Conservation (phyloP, 2,797 vertebrate species). For the Peromyscus nudipes region DNA sequence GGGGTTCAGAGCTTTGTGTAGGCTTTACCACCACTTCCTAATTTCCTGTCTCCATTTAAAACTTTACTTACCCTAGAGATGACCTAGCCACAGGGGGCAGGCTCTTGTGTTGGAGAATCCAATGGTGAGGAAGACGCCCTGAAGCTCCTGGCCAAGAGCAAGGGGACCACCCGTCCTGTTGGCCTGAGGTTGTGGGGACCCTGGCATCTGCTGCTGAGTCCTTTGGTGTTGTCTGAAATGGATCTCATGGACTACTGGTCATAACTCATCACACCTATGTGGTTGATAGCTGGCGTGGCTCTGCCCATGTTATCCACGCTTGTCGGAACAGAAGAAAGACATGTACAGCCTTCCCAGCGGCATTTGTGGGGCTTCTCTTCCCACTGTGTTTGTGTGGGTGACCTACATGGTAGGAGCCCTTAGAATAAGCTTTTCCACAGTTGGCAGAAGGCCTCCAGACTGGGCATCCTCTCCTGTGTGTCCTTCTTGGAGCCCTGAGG, state of each 20-base stretch:
- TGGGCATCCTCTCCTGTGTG: neutral
- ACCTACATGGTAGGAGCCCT: slow-evolving; percentile 60
- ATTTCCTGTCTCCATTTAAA: slow-evolving; percentile 29
- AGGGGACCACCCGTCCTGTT: neutral
- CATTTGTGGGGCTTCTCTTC: slow-evolving; percentile 69
- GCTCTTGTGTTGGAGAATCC: slow-evolving; percentile 13
- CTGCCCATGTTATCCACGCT: slow-evolving; percentile 60
- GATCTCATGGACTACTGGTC: slow-evolving; percentile 68
- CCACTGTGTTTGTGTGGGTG: neutral
- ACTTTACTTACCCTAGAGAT: neutral
- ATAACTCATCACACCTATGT: slow-evolving; percentile 54
- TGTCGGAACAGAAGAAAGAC: slow-evolving; percentile 70
- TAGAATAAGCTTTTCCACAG: slow-evolving; percentile 68
- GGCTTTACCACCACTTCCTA: neutral
- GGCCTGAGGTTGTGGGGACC: neutral
- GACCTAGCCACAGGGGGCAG: neutral
- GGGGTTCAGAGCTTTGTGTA: neutral
- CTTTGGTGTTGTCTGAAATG: slow-evolving; percentile 71
- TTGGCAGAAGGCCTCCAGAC: neutral
- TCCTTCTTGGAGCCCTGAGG: neutral
- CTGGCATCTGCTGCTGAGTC: neutral
- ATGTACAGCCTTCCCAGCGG: neutral
- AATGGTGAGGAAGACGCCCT: neutral
- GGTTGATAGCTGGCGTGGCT: slow-evolving; percentile 64
- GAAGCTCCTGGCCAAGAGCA: slow-evolving; percentile 17